Base-by-base conservation (phyloP, 2,888 invertebrate genomes). In the Conops quadrifasciatus region DNA sequence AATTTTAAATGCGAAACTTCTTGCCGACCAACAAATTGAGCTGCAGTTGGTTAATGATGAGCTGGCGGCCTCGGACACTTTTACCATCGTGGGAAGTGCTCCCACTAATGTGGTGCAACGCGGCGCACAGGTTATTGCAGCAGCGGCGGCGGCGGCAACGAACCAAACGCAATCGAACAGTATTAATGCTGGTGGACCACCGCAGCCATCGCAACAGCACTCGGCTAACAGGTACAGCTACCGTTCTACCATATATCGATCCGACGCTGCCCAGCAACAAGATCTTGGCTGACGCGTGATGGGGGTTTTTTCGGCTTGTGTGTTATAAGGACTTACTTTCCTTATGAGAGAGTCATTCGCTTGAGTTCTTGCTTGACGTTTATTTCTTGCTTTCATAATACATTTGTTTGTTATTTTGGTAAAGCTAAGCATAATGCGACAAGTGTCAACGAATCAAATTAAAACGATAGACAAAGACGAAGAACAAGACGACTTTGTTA, bases 271-370 rank as follows among this genome's bases (percentile, higher is more conserved):
- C 69, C 75, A 78, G 81, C 88, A 88, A 82, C 88, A 89, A 85
- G 90, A 91, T 85, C 88, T 90, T 88, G 90, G 90, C 89, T 93
- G 93, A 93, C 92, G 92, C 88, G 91, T 91, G 88, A 90, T 92
- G 90, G 91, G 91, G 88, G 91, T 92, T 88, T 91, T 92, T 89
- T 92, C 92, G 88, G 93, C 93, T 89, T 93, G 92, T 89, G 91
- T 92, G 89, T 90, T 92, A 88, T 92, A 72, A 73, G 74, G 72
- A 56, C 28, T 62, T 69, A 26, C 13, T 47, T 66, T 49, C n/a
- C 51, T 58, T 66, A 28, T 53, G 43, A 45, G 53, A 49, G 51
- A 56, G 67, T 71, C 16, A 64, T 67, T 47, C 24, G 58, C 56
- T 58, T 67, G 26, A 47, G 36, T 45, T 67, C n/a, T 59, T 13